These are phyloP conservation scores for Macroramphosus scolopax DNA, from an alignment of 2,797 vertebrate genomes.

Conservation along the genomic window DNA sequence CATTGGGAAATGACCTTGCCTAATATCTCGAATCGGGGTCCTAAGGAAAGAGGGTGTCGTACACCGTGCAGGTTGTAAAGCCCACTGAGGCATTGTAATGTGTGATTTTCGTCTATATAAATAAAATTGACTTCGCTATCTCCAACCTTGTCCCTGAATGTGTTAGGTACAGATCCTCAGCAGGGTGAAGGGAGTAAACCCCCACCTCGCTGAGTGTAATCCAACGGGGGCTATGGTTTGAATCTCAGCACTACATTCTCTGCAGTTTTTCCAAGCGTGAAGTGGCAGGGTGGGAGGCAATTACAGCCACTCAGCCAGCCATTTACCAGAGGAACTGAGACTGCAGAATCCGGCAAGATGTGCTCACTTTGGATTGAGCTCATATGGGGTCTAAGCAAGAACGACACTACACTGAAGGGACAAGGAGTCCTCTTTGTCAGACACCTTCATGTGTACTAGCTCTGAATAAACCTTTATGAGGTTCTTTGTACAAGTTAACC, in stretches of 20 bases:
- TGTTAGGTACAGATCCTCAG: conserved; percentile 28
- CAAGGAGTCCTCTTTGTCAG: conserved; percentile 23
- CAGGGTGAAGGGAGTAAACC: conserved; percentile 12
- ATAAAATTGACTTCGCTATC: neutral
- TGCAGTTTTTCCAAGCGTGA: conserved; percentile 51
- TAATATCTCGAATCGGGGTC: neutral
- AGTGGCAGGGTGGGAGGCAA: conserved; percentile 65
- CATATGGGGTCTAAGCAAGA: conserved; percentile 54
- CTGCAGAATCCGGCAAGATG: conserved; percentile 52
- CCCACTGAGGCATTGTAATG: too few relatives aligned
- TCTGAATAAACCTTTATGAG: too few relatives aligned
- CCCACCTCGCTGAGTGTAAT: conserved; percentile 33
- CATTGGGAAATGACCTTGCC: conserved; percentile 47
- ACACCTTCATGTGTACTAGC: too few relatives aligned
- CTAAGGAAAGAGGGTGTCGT: too few relatives aligned
- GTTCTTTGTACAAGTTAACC: too few relatives aligned
- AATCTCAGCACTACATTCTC: conserved; percentile 35
- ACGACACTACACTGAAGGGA: conserved; percentile 50
- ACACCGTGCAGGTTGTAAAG: too few relatives aligned
- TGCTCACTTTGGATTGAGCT: conserved; percentile 62
- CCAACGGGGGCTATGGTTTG: conserved; percentile 38
- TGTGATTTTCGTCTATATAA: too few relatives aligned
- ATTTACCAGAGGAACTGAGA: conserved; percentile 64
- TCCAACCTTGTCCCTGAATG: conserved; percentile 19
- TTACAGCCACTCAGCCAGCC: conserved; percentile 71